These are phyloP conservation scores for Pterocles gutturalis DNA, from an alignment of 2,113 vertebrate genomes.

Conservation along the genomic window DNA sequence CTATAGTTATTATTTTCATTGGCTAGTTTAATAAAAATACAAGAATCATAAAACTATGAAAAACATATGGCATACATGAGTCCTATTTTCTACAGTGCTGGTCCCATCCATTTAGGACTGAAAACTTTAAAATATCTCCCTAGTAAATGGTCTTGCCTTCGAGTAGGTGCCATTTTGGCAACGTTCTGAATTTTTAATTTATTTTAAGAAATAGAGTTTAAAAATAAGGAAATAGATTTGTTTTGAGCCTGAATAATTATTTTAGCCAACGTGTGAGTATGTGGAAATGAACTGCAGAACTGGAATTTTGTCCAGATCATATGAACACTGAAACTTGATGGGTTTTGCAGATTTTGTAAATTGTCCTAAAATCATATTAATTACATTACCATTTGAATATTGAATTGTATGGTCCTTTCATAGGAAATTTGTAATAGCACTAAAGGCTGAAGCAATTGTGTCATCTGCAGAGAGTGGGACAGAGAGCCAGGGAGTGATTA, in stretches of 20 bases:
- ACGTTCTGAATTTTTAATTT: not conserved
- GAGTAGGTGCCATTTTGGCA: not conserved
- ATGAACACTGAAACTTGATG: not conserved
- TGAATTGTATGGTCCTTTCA: not conserved
- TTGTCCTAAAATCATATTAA: not conserved
- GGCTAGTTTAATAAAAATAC: not conserved
- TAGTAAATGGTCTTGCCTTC: not conserved
- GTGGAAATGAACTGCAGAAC: not conserved
- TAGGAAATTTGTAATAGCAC: not conserved
- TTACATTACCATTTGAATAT: not conserved
- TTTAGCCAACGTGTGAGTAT: not conserved
- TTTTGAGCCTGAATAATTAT: not conserved
- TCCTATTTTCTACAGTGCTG: not conserved
- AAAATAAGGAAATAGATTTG: not conserved
- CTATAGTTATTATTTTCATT: not conserved
- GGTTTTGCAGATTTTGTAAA: not conserved
- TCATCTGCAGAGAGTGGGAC: not conserved
- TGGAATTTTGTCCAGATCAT: not conserved
- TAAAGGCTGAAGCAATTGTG: not conserved
- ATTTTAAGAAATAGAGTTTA: not conserved
- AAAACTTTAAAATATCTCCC: not conserved
- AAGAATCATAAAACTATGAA: not conserved
- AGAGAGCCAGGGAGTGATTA: not conserved
- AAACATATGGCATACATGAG: not conserved
- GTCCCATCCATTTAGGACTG: not conserved